Evolutionary conservation across 2,888 invertebrate genomes (phyloP), one percentile per base, ranked within the genome.

Genomic region (Cryptus viduatorius): DNA sequence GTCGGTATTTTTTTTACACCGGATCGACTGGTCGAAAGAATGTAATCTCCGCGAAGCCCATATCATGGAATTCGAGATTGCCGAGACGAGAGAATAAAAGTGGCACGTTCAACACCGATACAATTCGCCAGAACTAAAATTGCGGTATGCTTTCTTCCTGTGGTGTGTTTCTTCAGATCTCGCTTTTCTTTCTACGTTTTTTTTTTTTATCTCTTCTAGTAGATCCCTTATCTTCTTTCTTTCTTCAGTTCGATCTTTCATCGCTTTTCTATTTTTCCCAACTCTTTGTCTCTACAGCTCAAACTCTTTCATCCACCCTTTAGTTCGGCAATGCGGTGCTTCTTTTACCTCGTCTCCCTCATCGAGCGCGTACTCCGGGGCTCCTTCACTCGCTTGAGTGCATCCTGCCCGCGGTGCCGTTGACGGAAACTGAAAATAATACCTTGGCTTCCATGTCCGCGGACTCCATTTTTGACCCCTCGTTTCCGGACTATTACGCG

Each of bases 41-140:
- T 92, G 91, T 90, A 91, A 91, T 92, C 92, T 90, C 90, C 90
- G 88, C 87, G 84, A 84, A 68, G 86, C 56, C 73, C 24, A 61
- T n/a, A 86, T 76, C 87, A 86, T 87, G 88, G 87, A 90, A 92
- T 90, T 89, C 90, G 82, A 84, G 83, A 87, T 86, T 82, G 86
- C 84, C 86, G 85, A 86, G 82, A 86, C 83, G 83, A 42, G 50
- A n/a, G n/a, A 46, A 44, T 16, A 46, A 50, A 81, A 53, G 64
- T 81, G 44, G 90, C 90, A 89, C 90, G 89, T 90, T 89, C 88
- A 89, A 90, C 88, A 90, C 88, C 90, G 90, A 91, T 91, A 90
- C 89, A 90, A 91, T 90, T 89, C 88, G 87, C 83, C 85, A 85
- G 89, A 12, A 53, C 89, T 90, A 89, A 89, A 90, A 89, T 87